These are phyloP conservation scores for Neomonachus schauinslandi DNA, from an alignment of 2,113 vertebrate species.

Conservation along the genomic window DNA sequence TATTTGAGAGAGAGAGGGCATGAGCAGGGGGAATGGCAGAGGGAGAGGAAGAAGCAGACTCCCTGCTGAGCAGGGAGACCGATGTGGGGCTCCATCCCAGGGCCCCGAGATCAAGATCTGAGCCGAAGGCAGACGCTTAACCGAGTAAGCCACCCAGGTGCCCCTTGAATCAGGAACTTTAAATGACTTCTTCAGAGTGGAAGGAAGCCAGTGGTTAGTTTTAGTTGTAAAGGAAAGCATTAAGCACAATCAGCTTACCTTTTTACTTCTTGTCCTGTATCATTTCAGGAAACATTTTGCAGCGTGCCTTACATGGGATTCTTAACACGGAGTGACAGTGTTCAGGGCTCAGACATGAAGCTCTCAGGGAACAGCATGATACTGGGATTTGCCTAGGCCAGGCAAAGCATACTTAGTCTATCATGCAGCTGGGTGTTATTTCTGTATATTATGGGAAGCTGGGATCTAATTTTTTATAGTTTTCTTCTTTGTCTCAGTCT, in stretches of 20 bases:
- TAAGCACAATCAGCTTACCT: not conserved
- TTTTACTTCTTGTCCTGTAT: not conserved
- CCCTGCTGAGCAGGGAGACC: too few species aligned
- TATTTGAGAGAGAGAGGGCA: not conserved
- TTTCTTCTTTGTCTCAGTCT: not conserved
- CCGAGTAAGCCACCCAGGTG: not conserved
- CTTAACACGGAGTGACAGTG: not conserved
- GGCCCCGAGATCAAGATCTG: not conserved
- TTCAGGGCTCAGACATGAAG: not conserved
- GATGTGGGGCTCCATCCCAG: not conserved
- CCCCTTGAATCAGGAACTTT: not conserved
- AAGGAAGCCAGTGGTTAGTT: slow-evolving; percentile 14
- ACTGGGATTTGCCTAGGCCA: not conserved
- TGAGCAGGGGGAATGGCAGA: not conserved
- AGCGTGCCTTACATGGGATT: not conserved
- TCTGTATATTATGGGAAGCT: not conserved
- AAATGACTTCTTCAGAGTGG: not conserved
- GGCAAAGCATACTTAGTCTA: not conserved
- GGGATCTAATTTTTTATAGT: not conserved
- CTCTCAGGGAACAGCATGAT: not conserved
- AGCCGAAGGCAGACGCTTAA: not conserved
- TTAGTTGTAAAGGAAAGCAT: not conserved
- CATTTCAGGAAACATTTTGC: not conserved
- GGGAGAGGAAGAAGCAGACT: not conserved
- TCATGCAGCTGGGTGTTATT: not conserved